Conservation (phyloP, 2,113 vertebrate genomes). For the Sitta europaea region DNA sequence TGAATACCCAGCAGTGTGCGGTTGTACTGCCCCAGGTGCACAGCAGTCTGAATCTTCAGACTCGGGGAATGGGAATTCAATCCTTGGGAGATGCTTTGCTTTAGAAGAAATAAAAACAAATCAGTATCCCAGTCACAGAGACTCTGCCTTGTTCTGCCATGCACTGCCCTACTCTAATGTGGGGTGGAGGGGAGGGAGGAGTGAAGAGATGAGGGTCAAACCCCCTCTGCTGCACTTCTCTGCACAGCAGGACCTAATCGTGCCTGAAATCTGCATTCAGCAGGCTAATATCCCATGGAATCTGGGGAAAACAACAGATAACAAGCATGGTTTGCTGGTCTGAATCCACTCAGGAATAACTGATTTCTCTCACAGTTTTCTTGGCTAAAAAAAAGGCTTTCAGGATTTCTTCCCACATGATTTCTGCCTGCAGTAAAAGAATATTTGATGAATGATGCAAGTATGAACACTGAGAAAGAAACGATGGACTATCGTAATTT, state of each 20-base stretch:
- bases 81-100: not conserved
- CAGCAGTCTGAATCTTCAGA: not conserved
- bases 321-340: not conserved
- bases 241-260: not conserved
- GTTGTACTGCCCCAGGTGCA: not conserved
- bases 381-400: not conserved
- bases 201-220: not conserved
- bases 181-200: not conserved
- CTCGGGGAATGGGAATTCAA: not conserved
- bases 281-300: not conserved
- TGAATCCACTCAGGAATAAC: not conserved
- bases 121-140: not conserved
- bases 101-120: not conserved
- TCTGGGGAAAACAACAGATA: not conserved
- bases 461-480: not conserved
- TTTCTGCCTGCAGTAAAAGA: not conserved
- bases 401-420: not conserved
- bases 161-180: not conserved
- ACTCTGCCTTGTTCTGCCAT: not conserved
- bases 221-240: not conserved
- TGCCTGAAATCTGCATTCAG: not conserved
- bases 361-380: not conserved
- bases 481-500: not conserved
- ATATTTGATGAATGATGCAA: not conserved
- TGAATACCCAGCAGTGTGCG: not conserved